Conservation (phyloP, 2,888 invertebrate genomes). For the Rotaria magnacalcarata region DNA sequence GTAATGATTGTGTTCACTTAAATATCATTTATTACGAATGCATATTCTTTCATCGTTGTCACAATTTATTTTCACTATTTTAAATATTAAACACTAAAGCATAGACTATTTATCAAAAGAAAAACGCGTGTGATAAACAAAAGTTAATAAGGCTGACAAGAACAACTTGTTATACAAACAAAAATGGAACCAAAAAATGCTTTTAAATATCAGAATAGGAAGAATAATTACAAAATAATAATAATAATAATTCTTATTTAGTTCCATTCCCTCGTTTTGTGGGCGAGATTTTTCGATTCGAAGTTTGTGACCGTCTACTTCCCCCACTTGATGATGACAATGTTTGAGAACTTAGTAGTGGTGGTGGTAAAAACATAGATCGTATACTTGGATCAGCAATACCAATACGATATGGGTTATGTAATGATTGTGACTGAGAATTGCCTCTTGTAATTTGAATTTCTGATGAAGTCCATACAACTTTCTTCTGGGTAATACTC, state of each 20-base stretch:
- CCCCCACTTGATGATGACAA: neutral
- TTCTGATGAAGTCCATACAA: neutral
- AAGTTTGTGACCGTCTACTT: neutral
- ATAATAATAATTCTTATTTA: neutral
- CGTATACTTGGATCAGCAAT: constrained; percentile 16
- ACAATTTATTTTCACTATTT: neutral
- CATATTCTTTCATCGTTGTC: neutral
- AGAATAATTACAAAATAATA: constrained; percentile 22
- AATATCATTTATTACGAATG: too few species aligned
- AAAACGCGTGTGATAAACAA: neutral
- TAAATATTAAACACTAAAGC: neutral
- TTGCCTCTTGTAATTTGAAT: neutral
- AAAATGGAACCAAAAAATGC: neutral
- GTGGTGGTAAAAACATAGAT: neutral
- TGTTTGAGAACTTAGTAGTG: neutral
- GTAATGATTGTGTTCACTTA: too few species aligned
- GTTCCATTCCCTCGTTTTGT: neutral
- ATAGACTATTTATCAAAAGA: neutral
- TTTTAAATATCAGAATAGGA: neutral
- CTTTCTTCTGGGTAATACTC: neutral
- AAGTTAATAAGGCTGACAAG: neutral
- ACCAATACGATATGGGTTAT: neutral
- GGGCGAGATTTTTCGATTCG: neutral
- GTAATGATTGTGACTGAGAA: constrained; percentile 1
- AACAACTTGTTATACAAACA: neutral